phyloP scores from a whole-genome alignment of 1,140 invertebrate genomes.

The Zaprionus davidi region DNA sequence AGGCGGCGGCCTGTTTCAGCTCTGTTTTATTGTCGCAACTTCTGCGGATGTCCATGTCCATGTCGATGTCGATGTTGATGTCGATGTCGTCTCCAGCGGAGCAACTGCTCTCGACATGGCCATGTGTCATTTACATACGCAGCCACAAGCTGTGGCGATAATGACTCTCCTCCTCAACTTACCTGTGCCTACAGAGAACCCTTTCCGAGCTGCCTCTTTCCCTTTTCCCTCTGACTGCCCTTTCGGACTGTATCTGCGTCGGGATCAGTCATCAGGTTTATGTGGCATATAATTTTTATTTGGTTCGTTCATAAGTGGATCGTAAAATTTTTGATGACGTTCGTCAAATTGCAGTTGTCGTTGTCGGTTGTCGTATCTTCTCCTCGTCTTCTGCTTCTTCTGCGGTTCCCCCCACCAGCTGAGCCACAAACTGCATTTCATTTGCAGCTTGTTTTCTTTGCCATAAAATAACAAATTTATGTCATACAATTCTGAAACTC shows the following conservation, averaged over 20 bases:
- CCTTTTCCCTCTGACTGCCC: not conserved
- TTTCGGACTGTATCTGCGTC: conserved; percentile 34
- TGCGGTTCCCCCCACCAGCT: not conserved
- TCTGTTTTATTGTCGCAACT: conserved; percentile 53
- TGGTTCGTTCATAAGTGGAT: conserved; percentile 67
- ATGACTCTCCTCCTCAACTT: conserved; percentile 26
- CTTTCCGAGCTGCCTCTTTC: conserved; percentile 9
- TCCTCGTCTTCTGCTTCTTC: not conserved
- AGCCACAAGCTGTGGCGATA: conserved; percentile 25
- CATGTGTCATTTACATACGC: conserved; percentile 49
- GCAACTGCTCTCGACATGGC: conserved; percentile 1
- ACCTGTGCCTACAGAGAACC: conserved; percentile 22
- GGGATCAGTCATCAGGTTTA: conserved; percentile 72
- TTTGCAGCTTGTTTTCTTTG: not conserved
- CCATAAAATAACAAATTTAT: conserved; percentile 46
- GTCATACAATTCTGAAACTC: conserved; percentile 1
- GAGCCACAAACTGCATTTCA: conserved; percentile 26
- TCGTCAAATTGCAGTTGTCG: conserved; percentile 61
- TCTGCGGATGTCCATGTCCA: conserved; percentile 19
- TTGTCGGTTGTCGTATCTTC: conserved; percentile 37
- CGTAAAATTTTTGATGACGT: conserved; percentile 77
- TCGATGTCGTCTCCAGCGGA: conserved; percentile 8
- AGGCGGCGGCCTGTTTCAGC: conserved; percentile 51
- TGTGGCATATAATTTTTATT: conserved; percentile 77
- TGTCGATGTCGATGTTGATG: not conserved